phyloP scores from a whole-genome alignment of 2,113 vertebrate species.

The Halichoerus grypus region DNA sequence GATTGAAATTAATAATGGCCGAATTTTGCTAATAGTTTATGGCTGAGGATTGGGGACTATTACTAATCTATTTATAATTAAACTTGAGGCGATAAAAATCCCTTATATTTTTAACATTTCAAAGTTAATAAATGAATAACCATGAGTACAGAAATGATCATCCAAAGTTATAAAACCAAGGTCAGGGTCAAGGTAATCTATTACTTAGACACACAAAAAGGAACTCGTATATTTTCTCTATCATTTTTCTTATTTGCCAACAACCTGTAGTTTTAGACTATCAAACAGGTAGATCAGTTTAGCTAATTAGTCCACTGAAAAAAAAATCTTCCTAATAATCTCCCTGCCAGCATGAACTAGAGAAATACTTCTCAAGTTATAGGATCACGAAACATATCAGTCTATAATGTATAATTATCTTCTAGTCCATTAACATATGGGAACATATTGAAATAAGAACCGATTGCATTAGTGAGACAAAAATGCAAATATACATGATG shows the following conservation, averaged over 20 bases:
- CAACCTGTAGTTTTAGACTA: neutral
- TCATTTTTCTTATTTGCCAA: slow-evolving; percentile 27
- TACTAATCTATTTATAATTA: neutral
- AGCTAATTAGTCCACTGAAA: neutral
- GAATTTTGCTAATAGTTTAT: neutral
- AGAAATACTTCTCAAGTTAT: neutral
- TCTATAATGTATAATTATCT: neutral
- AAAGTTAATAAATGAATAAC: slow-evolving; percentile 6
- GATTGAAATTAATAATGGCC: neutral
- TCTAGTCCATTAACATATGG: neutral
- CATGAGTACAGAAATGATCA: neutral
- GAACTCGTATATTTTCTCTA: neutral
- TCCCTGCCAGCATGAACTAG: neutral
- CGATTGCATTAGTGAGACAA: neutral
- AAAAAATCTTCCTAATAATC: neutral
- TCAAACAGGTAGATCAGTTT: neutral
- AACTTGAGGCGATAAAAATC: neutral
- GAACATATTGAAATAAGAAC: neutral
- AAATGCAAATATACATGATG: neutral
- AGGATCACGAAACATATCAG: neutral
- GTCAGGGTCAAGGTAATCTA: neutral
- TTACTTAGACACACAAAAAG: neutral
- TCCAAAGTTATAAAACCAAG: neutral
- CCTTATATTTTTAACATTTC: neutral
- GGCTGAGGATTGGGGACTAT: neutral